phyloP scores from a whole-genome alignment of 2,797 vertebrate genomes.

The Varecia variegata region DNA sequence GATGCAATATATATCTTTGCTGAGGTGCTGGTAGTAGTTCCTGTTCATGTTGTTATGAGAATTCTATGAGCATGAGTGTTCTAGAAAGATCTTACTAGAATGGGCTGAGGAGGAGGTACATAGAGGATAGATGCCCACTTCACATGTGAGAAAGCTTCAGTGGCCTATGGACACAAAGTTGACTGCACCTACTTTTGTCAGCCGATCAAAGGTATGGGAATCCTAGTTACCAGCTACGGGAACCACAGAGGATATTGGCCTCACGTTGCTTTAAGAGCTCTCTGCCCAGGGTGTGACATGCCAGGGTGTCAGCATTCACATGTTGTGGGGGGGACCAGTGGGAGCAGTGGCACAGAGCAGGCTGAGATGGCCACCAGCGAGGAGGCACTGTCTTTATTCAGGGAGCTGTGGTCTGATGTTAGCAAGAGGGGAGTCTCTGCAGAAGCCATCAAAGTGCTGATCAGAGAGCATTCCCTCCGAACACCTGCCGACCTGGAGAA shows the following conservation, averaged over 20 bases:
- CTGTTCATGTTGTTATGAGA: background rate
- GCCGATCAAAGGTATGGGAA: background rate
- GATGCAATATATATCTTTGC: background rate
- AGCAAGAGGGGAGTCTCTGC: background rate
- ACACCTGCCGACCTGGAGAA: background rate
- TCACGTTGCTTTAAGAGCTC: background rate
- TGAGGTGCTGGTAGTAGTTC: background rate
- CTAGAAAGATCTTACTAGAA: slow-evolving; percentile 7
- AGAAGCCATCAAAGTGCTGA: background rate
- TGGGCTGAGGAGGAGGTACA: background rate
- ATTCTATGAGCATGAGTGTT: background rate
- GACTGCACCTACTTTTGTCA: background rate
- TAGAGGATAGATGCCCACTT: background rate
- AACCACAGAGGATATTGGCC: background rate
- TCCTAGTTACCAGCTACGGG: background rate
- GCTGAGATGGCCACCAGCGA: background rate
- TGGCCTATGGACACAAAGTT: background rate
- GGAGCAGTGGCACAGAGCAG: background rate
- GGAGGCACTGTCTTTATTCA: background rate
- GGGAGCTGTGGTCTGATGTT: background rate
- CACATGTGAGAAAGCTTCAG: background rate
- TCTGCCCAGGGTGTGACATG: background rate
- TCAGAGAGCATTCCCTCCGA: background rate
- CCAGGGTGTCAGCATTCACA: background rate
- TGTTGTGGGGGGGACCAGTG: background rate